Evolutionary conservation across 2,888 invertebrate genomes (phyloP), one percentile per base, ranked within the genome.

Genomic region (Synergus gifuensis): DNA sequence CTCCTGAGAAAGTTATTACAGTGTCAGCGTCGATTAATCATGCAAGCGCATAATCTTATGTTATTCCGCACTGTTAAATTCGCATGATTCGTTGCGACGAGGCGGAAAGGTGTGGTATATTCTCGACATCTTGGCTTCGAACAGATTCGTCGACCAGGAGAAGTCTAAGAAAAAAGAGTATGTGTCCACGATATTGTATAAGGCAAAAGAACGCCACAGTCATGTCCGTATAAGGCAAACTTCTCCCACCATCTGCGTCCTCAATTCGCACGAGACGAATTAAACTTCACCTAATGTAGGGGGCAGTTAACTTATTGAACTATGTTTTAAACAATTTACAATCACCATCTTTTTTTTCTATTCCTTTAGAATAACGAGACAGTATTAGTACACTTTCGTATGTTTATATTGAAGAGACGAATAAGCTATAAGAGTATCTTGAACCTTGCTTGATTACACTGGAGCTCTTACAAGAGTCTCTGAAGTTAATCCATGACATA

Each of bases 81-180:
- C 14, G 49, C 73, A 36, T 54, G 73, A 73, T 73, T 54, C 73
- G 73, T 40, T 54, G 49, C n/a, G 54, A 73, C n/a, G 73, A 54
- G 54, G 40, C 11, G 73, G n/a, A 73, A 54, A 73, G 73, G 54
- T 73, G 73, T 73, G 73, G 54, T 73, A 54, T 73, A 54, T 73
- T 73, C 73, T 54, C 36, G 11, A 54, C 36, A n/a, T 54, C 49
- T 73, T 60, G 60, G 4, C 40, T 40, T 73, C 49, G 9, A 73
- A 73, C 54, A 73, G 36, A 73, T 73, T 36, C 54, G 54, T 36
- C 54, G 54, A 54, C 54, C 54, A n/a, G 44, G 67, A 67, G 46
- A 67, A 67, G 46, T 67, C 18, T 5, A 44, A 67, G 67, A 36
- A 73, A 73, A 73, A 73, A 54, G 54, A 54, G 14, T 42, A 16